Evolutionary conservation across 2,888 invertebrate genomes (phyloP).

Genomic region (Cryptocheilus praepositus): DNA sequence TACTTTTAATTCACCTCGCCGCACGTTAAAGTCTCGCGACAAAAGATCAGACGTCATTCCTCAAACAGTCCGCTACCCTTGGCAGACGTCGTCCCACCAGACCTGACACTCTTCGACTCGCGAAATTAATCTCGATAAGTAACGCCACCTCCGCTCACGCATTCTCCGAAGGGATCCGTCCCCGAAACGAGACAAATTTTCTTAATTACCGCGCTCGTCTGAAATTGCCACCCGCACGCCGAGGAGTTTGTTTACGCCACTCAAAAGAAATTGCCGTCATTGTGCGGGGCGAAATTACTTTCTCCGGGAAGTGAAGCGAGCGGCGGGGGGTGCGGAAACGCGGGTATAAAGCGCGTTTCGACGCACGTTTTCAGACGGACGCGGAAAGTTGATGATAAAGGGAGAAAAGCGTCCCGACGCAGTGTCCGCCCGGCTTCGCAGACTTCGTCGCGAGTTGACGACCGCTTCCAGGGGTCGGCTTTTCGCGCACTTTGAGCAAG

Average conservation of each 20-base stretch:
- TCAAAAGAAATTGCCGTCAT: neutral
- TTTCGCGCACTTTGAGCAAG: neutral
- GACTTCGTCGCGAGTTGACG: too few relatives aligned
- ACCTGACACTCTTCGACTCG: too few relatives aligned
- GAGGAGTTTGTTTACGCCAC: slow-evolving; percentile 1
- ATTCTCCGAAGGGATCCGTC: too few relatives aligned
- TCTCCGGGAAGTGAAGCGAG: neutral
- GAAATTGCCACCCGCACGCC: slow-evolving; percentile 11
- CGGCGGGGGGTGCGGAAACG: neutral
- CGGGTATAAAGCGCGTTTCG: too few relatives aligned
- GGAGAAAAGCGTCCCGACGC: too few relatives aligned
- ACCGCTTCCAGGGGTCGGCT: neutral
- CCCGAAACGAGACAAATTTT: slow-evolving; percentile 25
- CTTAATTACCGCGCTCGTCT: slow-evolving; percentile 29
- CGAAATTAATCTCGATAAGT: too few relatives aligned
- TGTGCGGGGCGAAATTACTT: too few relatives aligned
- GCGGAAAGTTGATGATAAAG: too few relatives aligned
- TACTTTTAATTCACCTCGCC: slow-evolving; percentile 8
- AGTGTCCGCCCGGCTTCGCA: too few relatives aligned
- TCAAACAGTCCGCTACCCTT: neutral
- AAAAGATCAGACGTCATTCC: too few relatives aligned
- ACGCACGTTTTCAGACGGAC: too few relatives aligned
- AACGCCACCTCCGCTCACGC: too few relatives aligned
- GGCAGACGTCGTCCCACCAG: neutral
- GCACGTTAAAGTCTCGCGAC: slow-evolving; percentile 28